Conservation (phyloP, 2,113 vertebrate genomes). For the Plectropomus leopardus region DNA sequence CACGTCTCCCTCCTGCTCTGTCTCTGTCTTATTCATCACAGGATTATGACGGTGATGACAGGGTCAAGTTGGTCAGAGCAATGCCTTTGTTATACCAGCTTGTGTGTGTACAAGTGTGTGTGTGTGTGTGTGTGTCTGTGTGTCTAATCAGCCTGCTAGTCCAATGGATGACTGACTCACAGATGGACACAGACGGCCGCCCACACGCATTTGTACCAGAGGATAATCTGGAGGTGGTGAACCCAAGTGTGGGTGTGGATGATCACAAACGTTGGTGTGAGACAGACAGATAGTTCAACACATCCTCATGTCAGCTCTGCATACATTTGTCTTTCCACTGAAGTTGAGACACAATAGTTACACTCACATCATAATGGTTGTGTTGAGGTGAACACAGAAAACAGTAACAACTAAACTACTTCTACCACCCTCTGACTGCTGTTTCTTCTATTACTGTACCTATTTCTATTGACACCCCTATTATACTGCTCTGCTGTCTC, state of each 20-base stretch:
- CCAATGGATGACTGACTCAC: conserved; percentile 43
- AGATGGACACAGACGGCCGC: conserved; percentile 46
- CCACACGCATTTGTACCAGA: conserved; percentile 31
- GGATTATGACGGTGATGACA: conserved; percentile 20
- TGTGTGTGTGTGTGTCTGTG: conserved; percentile 1
- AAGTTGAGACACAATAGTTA: background rate
- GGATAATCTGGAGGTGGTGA: conserved; percentile 43
- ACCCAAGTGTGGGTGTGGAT: background rate
- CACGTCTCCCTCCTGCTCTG: background rate
- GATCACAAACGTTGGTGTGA: conserved; percentile 13
- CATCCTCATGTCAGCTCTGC: background rate
- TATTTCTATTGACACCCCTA: too few species aligned
- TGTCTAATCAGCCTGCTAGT: conserved; percentile 26
- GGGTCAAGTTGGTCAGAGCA: conserved; percentile 31
- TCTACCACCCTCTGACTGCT: too few species aligned
- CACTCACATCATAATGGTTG: background rate
- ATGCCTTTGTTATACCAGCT: conserved; percentile 1
- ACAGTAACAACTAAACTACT: too few species aligned
- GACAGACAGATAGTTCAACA: background rate
- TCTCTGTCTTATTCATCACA: conserved; percentile 5
- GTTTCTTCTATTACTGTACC: too few species aligned
- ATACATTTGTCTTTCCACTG: background rate
- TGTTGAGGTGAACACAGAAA: too few species aligned
- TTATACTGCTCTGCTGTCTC: too few species aligned
- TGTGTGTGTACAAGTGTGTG: conserved; percentile 16